Evolutionary conservation across 2,888 invertebrate genomes (phyloP), one percentile per base, ranked within the genome.

Genomic region (Mesopsocus fuscifrons): DNA sequence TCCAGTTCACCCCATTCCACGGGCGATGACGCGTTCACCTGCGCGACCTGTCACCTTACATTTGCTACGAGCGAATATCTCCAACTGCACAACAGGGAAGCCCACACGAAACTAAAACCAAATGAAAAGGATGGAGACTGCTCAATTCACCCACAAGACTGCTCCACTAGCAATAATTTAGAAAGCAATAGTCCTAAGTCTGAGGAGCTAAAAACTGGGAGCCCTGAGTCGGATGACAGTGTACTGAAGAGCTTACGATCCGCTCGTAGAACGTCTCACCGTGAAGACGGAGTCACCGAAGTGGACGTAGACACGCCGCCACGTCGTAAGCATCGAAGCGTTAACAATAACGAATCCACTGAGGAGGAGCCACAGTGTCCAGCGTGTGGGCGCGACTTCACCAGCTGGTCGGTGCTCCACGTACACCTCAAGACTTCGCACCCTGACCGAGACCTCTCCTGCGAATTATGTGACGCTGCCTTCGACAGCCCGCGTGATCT

Each of bases 391-490:
- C 61, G 71, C 41, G 73, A 74, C 45, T 79, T 78, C 51, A 60
- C 65, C 2, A 69, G 69, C 9, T 60, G 68, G 49, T 61, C 66
- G 8, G 65, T 67, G 1, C 57, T 81, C 21, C 73, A 77, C 48
- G 64, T 64, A 2, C 81, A 82, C 54, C 58, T 80, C 52, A 74
- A 76, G 52, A 64, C 65, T 32, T 66, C 66, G 45, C 81, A 82
- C 57, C 72, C 75, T 0, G 71, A 74, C 44, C 69, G 70, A 52
- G 68, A 70, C 2, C 67, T 75, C 43, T 76, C 76, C 53, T 87
- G 87, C 57, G 69, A 71, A 1, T 67, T 71, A 42, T 88, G 88
- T 58, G 71, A 75, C 45, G 69, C 76, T 43, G 66, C 74, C 3
- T 87, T 83, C 57, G 75, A 75, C 51, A 81, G 77, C 34, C 6